Conservation (phyloP, 2,113 vertebrate species). For the Ptilorrhoa leucosticta region DNA sequence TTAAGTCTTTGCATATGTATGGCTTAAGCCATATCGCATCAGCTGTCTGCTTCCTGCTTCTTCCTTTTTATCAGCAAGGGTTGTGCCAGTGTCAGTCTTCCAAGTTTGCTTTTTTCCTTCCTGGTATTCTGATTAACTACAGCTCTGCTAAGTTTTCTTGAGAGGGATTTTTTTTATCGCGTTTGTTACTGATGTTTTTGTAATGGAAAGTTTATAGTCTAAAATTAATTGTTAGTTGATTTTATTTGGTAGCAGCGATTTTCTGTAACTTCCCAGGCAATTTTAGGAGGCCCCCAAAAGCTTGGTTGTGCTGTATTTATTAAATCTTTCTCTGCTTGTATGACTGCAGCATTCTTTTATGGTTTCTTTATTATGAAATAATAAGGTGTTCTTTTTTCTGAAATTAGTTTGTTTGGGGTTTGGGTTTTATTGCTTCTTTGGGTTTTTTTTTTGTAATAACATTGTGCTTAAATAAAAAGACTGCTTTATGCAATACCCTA, state of each 20-base stretch:
- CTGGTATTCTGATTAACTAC: slow-evolving; percentile 11
- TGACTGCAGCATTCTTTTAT: neutral
- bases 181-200: neutral
- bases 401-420: neutral
- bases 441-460: neutral
- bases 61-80: slow-evolving; percentile 1
- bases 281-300: neutral
- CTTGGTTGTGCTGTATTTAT: neutral
- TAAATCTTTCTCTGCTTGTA: neutral
- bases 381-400: neutral
- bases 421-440: neutral
- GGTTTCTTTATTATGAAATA: neutral
- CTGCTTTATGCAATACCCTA: neutral
- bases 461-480: neutral
- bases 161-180: neutral
- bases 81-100: slow-evolving; percentile 14
- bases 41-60: slow-evolving; percentile 23
- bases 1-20: neutral
- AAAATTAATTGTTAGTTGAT: slow-evolving; percentile 12
- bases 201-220: neutral
- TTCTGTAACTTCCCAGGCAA: neutral
- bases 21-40: neutral
- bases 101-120: neutral
- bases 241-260: slow-evolving; percentile 9
- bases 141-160: neutral